A percentile compares a stretch with the other conserved stretches of the same genome.
These are phyloP conservation scores for Chionoecetes opilio DNA, from an alignment of 1,140 invertebrate species.

Conservation along the genomic window DNA sequence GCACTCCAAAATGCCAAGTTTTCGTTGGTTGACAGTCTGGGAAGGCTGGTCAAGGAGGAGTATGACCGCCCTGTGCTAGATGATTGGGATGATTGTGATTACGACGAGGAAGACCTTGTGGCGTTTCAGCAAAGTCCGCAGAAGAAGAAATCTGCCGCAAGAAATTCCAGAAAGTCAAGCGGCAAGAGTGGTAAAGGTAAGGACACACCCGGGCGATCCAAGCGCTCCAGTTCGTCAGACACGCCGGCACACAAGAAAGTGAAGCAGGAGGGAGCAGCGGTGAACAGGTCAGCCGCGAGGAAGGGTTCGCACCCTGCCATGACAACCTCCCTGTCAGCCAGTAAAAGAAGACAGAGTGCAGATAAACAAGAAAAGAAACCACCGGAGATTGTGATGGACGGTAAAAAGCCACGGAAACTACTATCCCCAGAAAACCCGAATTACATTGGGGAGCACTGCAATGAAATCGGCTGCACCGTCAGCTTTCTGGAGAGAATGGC, in stretches of 20 bases:
- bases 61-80: no score
- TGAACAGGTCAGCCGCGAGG: not conserved
- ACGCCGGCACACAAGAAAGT: not conserved
- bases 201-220: not conserved
- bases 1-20: not conserved
- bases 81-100: not conserved
- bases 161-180: not conserved
- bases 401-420: not conserved
- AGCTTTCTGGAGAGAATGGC: slow-evolving; percentile 75
- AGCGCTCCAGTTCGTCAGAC: not conserved
- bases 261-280: not conserved
- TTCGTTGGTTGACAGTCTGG: not conserved
- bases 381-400: no score
- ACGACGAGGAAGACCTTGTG: no score
- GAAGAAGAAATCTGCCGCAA: not conserved
- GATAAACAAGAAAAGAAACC: slow-evolving; percentile 35
- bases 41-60: not conserved
- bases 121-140: no score
- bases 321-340: no score
- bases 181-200: not conserved
- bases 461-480: slow-evolving; percentile 77
- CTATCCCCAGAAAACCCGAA: slow-evolving; percentile 22
- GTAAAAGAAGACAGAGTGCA: no score
- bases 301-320: not conserved
- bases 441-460: slow-evolving; percentile 77